Conservation (phyloP, 2,113 vertebrate species). For the Laterallus jamaicensis region DNA sequence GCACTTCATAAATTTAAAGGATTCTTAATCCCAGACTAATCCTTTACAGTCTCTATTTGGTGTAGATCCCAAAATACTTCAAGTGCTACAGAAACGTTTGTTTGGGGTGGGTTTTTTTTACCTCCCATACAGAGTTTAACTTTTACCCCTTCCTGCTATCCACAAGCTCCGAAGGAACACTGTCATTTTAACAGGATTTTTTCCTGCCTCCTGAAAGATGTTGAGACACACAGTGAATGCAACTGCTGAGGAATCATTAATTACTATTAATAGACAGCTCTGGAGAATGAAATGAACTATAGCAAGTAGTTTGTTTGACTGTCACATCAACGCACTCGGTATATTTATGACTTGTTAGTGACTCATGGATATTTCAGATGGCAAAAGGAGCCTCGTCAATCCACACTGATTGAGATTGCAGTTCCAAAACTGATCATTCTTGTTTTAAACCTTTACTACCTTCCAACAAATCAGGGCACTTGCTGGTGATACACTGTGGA, state of each 20-base stretch:
- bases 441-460: slow-evolving; percentile 65
- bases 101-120: neutral
- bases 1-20: slow-evolving; percentile 18
- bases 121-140: neutral
- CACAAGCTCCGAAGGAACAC: neutral
- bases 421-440: slow-evolving; percentile 66
- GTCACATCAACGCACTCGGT: slow-evolving; percentile 62
- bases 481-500: slow-evolving; percentile 27
- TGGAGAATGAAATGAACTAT: slow-evolving; percentile 71
- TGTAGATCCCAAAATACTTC: slow-evolving; percentile 21
- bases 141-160: neutral
- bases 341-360: slow-evolving; percentile 72
- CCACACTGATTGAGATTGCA: slow-evolving; percentile 53
- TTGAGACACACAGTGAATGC: slow-evolving; percentile 51
- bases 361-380: slow-evolving; percentile 52
- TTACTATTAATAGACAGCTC: slow-evolving; percentile 76
- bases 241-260: slow-evolving; percentile 76
- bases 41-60: slow-evolving; percentile 9
- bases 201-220: slow-evolving; percentile 57
- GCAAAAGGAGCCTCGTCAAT: slow-evolving; percentile 57
- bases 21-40: slow-evolving; percentile 54
- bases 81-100: neutral
- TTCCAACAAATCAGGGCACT: slow-evolving; percentile 65
- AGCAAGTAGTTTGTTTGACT: slow-evolving; percentile 68
- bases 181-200: slow-evolving; percentile 33